A percentile compares a stretch with the other conserved stretches of the same genome.
Conservation (phyloP, 2,888 invertebrate genomes). For the Melanotus villosus region DNA sequence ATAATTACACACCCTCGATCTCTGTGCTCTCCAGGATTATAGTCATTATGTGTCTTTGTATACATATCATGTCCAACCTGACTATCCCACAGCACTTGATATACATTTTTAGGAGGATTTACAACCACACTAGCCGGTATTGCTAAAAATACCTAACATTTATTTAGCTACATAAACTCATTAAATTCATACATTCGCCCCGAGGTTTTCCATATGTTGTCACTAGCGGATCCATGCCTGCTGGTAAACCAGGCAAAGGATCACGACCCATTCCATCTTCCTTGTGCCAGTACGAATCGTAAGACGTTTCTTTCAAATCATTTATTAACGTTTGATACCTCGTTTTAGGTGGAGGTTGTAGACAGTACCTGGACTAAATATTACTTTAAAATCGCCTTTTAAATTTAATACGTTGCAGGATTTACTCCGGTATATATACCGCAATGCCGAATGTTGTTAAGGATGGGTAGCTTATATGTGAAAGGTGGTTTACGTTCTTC, state of each 20-base stretch:
- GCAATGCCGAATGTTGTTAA: constrained; percentile 53
- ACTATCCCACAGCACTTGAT: constrained; percentile 63
- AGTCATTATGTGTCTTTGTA: constrained; percentile 68
- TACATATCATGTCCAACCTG: constrained; percentile 68
- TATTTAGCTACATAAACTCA: not conserved
- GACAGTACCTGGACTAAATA: constrained; percentile 51
- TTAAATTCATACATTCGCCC: constrained; percentile 19
- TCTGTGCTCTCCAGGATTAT: constrained; percentile 67
- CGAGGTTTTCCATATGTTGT: constrained; percentile 65
- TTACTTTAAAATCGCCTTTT: not conserved
- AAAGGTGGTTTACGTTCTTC: constrained; percentile 46
- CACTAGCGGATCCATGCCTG: constrained; percentile 64
- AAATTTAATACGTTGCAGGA: not conserved
- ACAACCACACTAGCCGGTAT: constrained; percentile 62
- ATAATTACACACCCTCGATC: constrained; percentile 60
- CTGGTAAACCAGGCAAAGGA: constrained; percentile 67
- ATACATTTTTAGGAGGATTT: constrained; percentile 65
- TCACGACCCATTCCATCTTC: constrained; percentile 67
- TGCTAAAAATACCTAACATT: constrained; percentile 51
- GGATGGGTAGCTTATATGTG: constrained; percentile 51
- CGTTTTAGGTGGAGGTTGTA: constrained; percentile 65
- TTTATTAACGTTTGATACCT: constrained; percentile 67
- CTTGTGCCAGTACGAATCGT: constrained; percentile 68
- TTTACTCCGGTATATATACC: constrained; percentile 56
- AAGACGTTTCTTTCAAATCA: constrained; percentile 69